A percentile compares a stretch with the other conserved stretches of the same genome.
Evolutionary conservation across 1,140 invertebrate genomes (phyloP).

Genomic region (Aphelenchoides avenae): DNA sequence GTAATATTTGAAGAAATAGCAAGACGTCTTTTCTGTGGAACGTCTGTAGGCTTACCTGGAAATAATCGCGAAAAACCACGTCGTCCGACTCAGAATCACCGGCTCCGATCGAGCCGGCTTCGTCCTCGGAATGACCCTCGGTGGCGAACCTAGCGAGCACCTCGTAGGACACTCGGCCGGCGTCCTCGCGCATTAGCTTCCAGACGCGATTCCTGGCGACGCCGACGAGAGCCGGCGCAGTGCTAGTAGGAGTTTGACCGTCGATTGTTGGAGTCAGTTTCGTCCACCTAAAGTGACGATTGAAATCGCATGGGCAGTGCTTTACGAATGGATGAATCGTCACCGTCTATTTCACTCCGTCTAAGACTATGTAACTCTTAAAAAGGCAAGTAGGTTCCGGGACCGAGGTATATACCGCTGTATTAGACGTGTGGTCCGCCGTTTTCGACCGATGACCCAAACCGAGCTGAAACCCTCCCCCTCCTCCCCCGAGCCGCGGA

Average conservation of each 20-base stretch:
- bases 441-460: too few relatives aligned
- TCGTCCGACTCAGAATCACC: conserved; percentile 11
- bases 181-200: conserved; percentile 21
- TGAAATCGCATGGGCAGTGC: too few relatives aligned
- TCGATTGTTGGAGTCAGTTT: too few relatives aligned
- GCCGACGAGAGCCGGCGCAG: too few relatives aligned
- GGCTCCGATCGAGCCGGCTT: too few relatives aligned
- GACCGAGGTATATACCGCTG: not conserved
- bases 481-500: too few relatives aligned
- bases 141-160: conserved; percentile 28
- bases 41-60: conserved; percentile 38
- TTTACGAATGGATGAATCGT: conserved; percentile 15
- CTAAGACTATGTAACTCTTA: conserved; percentile 17
- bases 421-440: not conserved
- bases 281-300: too few relatives aligned
- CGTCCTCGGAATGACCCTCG: not conserved
- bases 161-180: conserved; percentile 23
- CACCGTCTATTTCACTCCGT: conserved; percentile 7
- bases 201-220: conserved; percentile 34
- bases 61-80: conserved; percentile 35
- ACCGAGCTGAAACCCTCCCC: too few relatives aligned
- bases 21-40: too few relatives aligned
- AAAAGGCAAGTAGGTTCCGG: conserved; percentile 2
- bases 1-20: too few relatives aligned
- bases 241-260: too few relatives aligned